Conservation (phyloP, 2,888 invertebrate species). For the Oeneis ivallda region DNA sequence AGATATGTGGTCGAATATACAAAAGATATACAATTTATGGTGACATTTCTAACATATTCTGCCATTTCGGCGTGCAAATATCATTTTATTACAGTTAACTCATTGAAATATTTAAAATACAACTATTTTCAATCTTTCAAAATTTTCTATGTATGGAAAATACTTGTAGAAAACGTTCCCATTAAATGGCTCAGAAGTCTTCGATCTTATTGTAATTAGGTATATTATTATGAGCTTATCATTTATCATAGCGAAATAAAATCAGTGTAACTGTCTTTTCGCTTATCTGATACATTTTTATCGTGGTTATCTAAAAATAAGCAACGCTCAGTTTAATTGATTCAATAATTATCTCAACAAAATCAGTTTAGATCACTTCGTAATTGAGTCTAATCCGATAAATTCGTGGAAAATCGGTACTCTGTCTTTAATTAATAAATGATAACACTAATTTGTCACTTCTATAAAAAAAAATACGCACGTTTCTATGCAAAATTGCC, state of each 20-base stretch:
- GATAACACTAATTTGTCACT: slow-evolving; percentile 30
- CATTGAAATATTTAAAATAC: no score
- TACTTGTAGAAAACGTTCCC: not conserved
- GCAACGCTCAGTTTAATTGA: slow-evolving; percentile 21
- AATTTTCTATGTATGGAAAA: not conserved
- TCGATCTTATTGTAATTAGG: no score
- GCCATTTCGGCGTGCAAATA: no score
- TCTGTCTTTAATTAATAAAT: slow-evolving; percentile 27
- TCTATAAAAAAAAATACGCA: not conserved
- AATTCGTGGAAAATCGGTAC: slow-evolving; percentile 30
- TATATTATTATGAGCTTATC: no score
- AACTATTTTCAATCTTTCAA: no score
- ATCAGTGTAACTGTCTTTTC: slow-evolving; percentile 9
- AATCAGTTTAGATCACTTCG: slow-evolving; percentile 35
- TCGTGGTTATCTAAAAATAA: slow-evolving; percentile 25
- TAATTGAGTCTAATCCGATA: slow-evolving; percentile 36
- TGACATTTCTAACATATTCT: no score
- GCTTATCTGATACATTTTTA: slow-evolving; percentile 26
- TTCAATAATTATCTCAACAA: slow-evolving; percentile 25
- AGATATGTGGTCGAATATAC: no score
- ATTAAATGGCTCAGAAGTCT: not conserved
- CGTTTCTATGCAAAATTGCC: slow-evolving; percentile 4
- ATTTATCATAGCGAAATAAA: slow-evolving; percentile 16
- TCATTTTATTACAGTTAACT: no score
- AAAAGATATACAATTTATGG: no score